Evolutionary conservation across 2,797 vertebrate genomes (phyloP).

Genomic region (Vultur gryphus): DNA sequence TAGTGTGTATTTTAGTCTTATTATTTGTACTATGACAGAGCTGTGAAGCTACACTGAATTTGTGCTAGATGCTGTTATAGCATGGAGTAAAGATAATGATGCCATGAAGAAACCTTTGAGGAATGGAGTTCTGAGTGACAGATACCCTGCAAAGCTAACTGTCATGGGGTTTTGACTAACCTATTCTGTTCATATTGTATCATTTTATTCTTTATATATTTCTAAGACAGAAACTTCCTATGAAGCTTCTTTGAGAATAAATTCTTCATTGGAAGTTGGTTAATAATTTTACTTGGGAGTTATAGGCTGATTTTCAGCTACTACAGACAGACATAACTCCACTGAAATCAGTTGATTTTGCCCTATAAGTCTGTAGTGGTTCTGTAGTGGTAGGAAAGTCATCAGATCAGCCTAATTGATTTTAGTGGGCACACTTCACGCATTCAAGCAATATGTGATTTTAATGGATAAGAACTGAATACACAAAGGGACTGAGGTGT

Average conservation of each 20-base stretch:
- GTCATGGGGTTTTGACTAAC: background rate
- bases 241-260: background rate
- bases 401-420: background rate
- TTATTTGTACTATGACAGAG: background rate
- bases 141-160: background rate
- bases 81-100: background rate
- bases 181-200: background rate
- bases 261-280: background rate
- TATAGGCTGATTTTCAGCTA: background rate
- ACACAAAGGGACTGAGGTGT: background rate
- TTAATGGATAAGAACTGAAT: background rate
- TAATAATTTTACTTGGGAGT: background rate
- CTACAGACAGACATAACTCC: background rate
- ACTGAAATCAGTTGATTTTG: background rate
- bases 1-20: background rate
- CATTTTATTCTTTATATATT: background rate
- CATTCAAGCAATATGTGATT: background rate
- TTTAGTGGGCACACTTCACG: background rate
- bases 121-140: background rate
- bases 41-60: background rate
- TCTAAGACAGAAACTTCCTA: background rate
- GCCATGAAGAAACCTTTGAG: background rate
- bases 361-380: background rate
- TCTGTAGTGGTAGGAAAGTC: background rate
- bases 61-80: background rate